Evolutionary conservation across 2,888 invertebrate species (phyloP), one percentile per base, ranked within the genome.

Genomic region (Linnaemya tessellans): DNA sequence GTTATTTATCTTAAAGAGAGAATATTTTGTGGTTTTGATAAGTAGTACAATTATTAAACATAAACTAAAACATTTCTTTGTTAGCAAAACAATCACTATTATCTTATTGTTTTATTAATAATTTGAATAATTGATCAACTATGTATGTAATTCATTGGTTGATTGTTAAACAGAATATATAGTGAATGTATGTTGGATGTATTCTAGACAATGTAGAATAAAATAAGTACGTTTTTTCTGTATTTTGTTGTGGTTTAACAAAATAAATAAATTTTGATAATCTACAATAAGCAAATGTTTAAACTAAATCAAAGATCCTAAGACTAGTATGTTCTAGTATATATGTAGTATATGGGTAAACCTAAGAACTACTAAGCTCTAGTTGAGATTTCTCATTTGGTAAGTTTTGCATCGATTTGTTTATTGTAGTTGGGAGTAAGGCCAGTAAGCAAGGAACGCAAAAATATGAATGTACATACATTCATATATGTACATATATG

Each of bases 71-170:
- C 49, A 74, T 64, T 58, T 83, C 58, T 74, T 80, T 65, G 77
- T 78, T 60, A 58, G 78, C 58, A 65, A 65, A 77, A 83, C 82
- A 83, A 83, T 73, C 77, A 78, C 77, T 71, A 56, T 70, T 25
- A 77, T 49, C 20, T 51, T 75, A 25, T 80, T 78, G 30, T n/a
- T 71, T 38, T 38, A 56, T 35, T 64, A 68, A 43, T 70, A 56
- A 64, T n/a, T 67, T 46, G 11, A 67, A n/a, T 65, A 49, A 30
- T 20, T 62, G 54, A 56, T 71, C 54, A 60, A 71, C 49, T 49
- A 30, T 13, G 11, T 49, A 30, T 13, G 11, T 46, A 2, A 60
- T 20, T 65, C 9, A 41, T 74, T 51, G 22, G 65, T 56, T 58
- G 73, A 22, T 41, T 62, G 30, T 62, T 68, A 25, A 38, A 25